Percentiles rank a stretch among this genome's conserved stretches.
Conservation (phyloP, 2,113 vertebrate species). For the cattle (Bos taurus) region DNA sequence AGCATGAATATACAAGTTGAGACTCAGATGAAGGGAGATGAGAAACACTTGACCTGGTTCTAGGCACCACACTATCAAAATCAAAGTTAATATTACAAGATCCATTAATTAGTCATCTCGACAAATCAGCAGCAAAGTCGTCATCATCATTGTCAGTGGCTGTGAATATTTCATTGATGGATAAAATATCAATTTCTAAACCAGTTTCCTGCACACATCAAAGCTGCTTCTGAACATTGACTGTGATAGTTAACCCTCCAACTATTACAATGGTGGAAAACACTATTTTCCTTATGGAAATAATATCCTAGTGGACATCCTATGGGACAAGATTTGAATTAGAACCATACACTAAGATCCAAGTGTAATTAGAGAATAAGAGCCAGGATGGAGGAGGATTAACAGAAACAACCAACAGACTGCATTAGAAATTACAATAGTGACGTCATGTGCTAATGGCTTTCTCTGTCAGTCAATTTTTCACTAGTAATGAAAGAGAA, state of each 20-base stretch:
- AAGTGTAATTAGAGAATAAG: background rate
- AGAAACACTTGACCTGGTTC: background rate
- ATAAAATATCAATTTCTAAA: background rate
- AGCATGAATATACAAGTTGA: background rate
- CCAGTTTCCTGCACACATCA: background rate
- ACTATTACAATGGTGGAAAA: background rate
- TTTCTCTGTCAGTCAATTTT: background rate
- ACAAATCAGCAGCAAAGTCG: background rate
- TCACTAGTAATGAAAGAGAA: background rate
- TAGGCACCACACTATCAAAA: background rate
- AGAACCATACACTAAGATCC: background rate
- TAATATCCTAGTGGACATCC: background rate
- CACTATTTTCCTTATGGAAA: background rate
- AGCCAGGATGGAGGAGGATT: background rate
- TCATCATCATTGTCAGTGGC: background rate
- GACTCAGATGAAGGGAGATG: background rate
- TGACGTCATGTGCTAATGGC: no score
- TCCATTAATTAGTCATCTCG: background rate
- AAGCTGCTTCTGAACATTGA: background rate
- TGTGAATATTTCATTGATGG: background rate
- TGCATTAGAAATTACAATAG: background rate
- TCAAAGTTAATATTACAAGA: background rate
- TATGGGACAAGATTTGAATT: background rate
- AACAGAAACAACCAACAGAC: background rate
- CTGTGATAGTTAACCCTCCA: background rate